These are phyloP conservation scores for Otocyon megalotis DNA, from an alignment of 2,113 vertebrate genomes.

Conservation along the genomic window DNA sequence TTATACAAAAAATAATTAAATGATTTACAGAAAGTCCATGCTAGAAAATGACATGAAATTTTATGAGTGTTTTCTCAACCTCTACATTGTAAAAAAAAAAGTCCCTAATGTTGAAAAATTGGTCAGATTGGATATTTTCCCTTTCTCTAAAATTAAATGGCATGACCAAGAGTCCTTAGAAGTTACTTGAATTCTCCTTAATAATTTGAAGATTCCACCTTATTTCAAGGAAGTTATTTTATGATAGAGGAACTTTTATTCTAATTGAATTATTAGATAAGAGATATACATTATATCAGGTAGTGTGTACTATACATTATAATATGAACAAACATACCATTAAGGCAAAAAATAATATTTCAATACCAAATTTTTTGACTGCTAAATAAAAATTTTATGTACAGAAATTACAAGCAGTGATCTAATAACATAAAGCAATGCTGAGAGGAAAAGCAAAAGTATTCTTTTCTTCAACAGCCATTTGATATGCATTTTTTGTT, in stretches of 20 bases:
- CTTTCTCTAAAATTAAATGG: background rate
- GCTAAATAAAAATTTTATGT: background rate
- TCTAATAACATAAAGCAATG: constrained; percentile 5
- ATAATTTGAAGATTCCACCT: background rate
- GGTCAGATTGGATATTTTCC: background rate
- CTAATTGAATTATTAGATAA: background rate
- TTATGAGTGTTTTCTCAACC: background rate
- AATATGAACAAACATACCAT: background rate
- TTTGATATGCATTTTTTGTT: background rate
- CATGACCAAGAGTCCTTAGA: background rate
- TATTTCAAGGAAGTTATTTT: background rate
- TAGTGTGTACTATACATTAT: background rate
- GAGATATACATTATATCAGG: background rate
- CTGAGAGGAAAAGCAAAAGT: background rate
- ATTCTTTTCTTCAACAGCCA: background rate
- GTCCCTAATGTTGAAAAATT: background rate
- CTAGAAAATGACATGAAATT: background rate
- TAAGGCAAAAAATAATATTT: background rate
- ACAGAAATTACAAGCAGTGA: background rate
- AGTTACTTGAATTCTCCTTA: background rate
- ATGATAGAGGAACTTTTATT: background rate
- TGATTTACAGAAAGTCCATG: background rate
- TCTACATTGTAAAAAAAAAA: background rate
- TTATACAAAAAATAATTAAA: background rate
- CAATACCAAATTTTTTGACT: background rate